These are phyloP conservation scores for Chrysogorgia sp. DNA, from an alignment of 92 coral and sea anemone species.

Conservation along the genomic window DNA sequence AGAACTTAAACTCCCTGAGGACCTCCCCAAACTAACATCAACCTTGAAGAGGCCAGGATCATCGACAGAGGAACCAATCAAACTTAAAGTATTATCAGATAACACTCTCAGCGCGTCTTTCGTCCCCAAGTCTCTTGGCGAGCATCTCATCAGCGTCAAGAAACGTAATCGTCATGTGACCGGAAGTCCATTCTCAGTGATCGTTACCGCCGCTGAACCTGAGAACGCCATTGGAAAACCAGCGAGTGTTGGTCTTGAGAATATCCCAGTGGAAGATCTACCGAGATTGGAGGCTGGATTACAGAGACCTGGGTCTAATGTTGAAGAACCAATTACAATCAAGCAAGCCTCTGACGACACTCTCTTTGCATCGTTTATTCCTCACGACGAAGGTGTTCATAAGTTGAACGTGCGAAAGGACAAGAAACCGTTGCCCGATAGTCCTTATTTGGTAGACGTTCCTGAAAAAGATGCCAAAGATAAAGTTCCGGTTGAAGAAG, in stretches of 20 bases:
- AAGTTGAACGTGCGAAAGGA: conserved; percentile 81
- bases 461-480: conserved; percentile 67
- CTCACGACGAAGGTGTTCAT: conserved; percentile 91
- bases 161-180: conserved; percentile 74
- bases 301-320: conserved; percentile 77
- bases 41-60: conserved; percentile 80
- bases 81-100: conserved; percentile 78
- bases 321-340: conserved; percentile 85
- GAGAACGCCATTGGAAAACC: conserved; percentile 89
- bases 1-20: conserved; percentile 21
- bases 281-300: conserved; percentile 81
- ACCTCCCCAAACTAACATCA: conserved; percentile 70
- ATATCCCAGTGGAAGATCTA: conserved; percentile 79
- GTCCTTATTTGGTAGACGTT: conserved; percentile 89
- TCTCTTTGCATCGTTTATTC: conserved; percentile 86
- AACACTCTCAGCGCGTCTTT: conserved; percentile 79
- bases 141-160: conserved; percentile 72
- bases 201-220: conserved; percentile 88
- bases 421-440: conserved; percentile 78
- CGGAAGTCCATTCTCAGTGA: conserved; percentile 88
- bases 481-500: neutral
- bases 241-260: conserved; percentile 58
- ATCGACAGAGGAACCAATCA: conserved; percentile 72
- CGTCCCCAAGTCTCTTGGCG: conserved; percentile 83
- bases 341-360: conserved; percentile 90